phyloP scores from a whole-genome alignment of 2,113 vertebrate species.

The Amphilophus citrinellus region DNA sequence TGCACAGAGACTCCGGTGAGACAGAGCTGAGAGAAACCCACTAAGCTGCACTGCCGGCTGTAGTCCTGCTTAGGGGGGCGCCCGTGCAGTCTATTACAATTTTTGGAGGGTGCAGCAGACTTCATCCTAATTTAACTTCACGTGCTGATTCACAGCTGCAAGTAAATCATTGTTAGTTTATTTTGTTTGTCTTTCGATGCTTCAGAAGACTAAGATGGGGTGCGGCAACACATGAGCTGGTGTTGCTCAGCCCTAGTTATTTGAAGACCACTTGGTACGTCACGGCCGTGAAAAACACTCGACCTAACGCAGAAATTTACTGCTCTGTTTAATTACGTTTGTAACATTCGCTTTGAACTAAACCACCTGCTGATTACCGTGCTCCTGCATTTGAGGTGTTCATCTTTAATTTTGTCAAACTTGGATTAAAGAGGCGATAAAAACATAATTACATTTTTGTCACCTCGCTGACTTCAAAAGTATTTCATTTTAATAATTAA shows the following conservation, averaged over 20 bases:
- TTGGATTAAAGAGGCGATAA: conserved; percentile 12
- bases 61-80: not conserved
- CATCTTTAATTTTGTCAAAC: conserved; percentile 9
- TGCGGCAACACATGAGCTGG: not conserved
- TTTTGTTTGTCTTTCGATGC: not conserved
- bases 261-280: not conserved
- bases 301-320: not conserved
- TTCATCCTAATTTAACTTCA: not conserved
- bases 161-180: not conserved
- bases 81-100: not conserved
- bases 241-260: not conserved
- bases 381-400: conserved; percentile 13
- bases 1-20: conserved; percentile 1
- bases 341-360: conserved; percentile 27
- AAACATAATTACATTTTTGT: conserved; percentile 2
- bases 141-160: not conserved
- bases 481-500: conserved; percentile 31
- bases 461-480: conserved; percentile 14
- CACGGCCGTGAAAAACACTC: not conserved
- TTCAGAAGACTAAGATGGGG: not conserved
- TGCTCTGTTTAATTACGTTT: conserved; percentile 21
- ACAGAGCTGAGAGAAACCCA: not conserved
- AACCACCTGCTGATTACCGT: conserved; percentile 6
- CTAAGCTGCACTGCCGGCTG: not conserved
- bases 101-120: not conserved